Evolutionary conservation across 2,888 invertebrate species (phyloP), one percentile per base, ranked within the genome.

Genomic region (Drosophila neutralis): DNA sequence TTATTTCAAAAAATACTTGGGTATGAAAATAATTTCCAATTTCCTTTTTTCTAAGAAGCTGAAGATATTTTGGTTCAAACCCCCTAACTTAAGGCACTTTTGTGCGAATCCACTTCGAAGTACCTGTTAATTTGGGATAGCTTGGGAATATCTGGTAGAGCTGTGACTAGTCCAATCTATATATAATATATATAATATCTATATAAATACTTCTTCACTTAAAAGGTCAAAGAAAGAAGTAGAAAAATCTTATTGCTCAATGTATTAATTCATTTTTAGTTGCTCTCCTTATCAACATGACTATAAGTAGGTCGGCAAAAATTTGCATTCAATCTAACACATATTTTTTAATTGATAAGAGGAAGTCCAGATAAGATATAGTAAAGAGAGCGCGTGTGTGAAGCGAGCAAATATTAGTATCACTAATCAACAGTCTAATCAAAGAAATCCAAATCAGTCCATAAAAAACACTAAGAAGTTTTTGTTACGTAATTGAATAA

Each of bases 261-360:
- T 15, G 21, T 45, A 24, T 54, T 27, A 27, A 27, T 38, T 27
- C 7, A 5, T n/a, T 51, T 42, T 24, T 42, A 18, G 5, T 27
- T 54, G 24, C 24, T 54, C 27, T 29, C 18, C 21, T 65, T 51
- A 70, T 64, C 76, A 42, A 3, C 15, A 4, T 21, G 21, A 10
- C 35, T 31, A 45, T 31, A 42, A 62, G 63, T 74, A 69, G 75
- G 74, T 74, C 70, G 70, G n/a, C 38, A 31, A 45, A 56, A 54
- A 24, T 24, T 35, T 13, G 33, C 18, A 10, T 10, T 40, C 0
- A 10, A 24, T 36, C 29, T 35, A 21, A 27, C 1, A 24, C 24
- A 36, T 36, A 35, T 52, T 48, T 27, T 11, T 35, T n/a, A 7
- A 49, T 13, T 62, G 68, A 74, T 63, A 69, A 61, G 40, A 45